Evolutionary conservation across 2,113 vertebrate genomes (phyloP), one percentile per base, ranked within the genome.

Genomic region (Marmota flaviventris): DNA sequence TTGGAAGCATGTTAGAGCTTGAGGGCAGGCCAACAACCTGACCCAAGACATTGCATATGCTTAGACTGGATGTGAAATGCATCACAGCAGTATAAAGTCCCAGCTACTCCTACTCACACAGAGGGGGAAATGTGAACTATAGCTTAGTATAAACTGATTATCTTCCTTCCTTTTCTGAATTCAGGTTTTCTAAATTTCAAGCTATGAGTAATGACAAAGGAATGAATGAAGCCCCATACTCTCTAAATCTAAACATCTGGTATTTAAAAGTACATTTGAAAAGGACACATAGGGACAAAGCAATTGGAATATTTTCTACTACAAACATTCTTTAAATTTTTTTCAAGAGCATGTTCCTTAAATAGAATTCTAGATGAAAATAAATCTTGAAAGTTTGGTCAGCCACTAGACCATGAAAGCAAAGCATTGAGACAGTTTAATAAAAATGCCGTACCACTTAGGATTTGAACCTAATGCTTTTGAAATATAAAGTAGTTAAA

Each of bases 191-290:
- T 95, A 87, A 93, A 96, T 93, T 86, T 95, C 51, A 95, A 93
- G 65, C 53, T 92, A 85, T 93, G 58, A 97, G 67, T 90, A 96
- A 96, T 90, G 51, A 96, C 73, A 97, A 97, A 96, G 53, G 76
- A 96, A 92, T 75, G 53, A 96, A 81, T n/a, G 93, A 84, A 96
- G 63, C 37, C 13, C 73, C 77, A 32, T 79, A 84, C 82, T 90
- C 25, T 94, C 77, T 93, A 84, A 97, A 96, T 97, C 70, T 93
- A 86, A 83, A 77, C 88, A 91, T 92, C 92, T 95, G 91, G 84
- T 98, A n/a, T 95, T 97, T 77, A 92, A 96, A 97, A 93, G 67
- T 45, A 79, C 86, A 45, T 90, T 94, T 97, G 39, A 79, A 94
- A 92, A 89, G 85, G 39, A 84, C 75, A 93, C 10, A 45, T 48